A percentile compares a stretch with the other conserved stretches of the same genome.
phyloP scores from a whole-genome alignment of 2,888 invertebrate species.

The Eupithecia vulgata region DNA sequence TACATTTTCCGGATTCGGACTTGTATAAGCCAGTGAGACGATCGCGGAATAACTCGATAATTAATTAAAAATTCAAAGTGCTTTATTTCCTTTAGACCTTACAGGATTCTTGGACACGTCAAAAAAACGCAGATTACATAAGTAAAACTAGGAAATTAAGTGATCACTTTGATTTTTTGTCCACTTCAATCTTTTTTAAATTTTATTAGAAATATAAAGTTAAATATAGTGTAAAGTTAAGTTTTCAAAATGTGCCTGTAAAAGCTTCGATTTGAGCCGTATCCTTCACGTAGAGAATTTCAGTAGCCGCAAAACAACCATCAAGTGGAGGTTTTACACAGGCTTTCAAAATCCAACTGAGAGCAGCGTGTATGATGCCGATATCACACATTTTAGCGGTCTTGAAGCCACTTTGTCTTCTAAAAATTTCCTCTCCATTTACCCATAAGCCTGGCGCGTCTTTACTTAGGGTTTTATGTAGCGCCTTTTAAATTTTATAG shows the following conservation, averaged over 20 bases:
- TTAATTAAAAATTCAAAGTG: no score
- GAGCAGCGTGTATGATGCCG: conserved; percentile 37
- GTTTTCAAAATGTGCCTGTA: no score
- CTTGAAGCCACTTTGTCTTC: conserved; percentile 38
- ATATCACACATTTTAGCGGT: conserved; percentile 39
- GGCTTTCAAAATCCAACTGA: conserved; percentile 57
- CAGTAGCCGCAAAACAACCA: conserved; percentile 48
- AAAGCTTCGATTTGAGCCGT: background rate
- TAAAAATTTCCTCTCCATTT: conserved; percentile 32
- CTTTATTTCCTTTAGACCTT: no score
- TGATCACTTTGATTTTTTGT: no score
- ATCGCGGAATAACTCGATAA: background rate
- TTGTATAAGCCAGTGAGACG: no score
- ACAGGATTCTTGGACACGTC: no score
- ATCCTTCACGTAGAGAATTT: background rate
- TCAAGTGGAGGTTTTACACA: conserved; percentile 46
- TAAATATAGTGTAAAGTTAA: no score
- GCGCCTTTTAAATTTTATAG: conserved; percentile 24
- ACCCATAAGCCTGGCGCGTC: conserved; percentile 22
- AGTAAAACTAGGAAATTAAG: no score
- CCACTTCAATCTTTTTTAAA: no score
- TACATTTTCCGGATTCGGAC: no score
- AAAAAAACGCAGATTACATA: no score
- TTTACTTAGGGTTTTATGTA: conserved; percentile 24
- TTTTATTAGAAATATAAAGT: no score